Base-by-base conservation (phyloP, 2,797 vertebrate genomes). In the Myotis findleyi region DNA sequence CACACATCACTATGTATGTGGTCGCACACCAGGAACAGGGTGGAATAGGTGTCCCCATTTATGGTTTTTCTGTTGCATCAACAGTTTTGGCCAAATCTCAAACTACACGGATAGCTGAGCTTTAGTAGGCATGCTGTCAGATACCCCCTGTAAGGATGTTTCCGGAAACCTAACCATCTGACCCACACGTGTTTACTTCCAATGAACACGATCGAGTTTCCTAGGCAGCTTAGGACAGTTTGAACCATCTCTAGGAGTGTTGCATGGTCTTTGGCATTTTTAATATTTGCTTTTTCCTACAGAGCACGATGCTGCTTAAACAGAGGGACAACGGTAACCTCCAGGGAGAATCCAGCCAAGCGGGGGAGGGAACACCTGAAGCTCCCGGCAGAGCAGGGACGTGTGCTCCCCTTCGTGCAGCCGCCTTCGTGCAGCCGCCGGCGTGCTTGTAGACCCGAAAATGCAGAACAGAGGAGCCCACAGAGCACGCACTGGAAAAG, bases 221-320 rank as follows among this genome's bases (percentile, higher is more conserved):
- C 62, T 33, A 83, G 55, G n/a, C n/a, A 59, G 41, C 17, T 72
- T 57, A 87, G 23, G 66, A 83, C 8, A 62, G n/a, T 30, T 9
- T 11, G 5, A 89, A 20, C 49, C 16, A 41, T 49, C 66, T 84
- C 23, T 9, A 80, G 41, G 33, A 94, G 21, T 27, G 90, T 79
- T 25, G 1, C 1, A 21, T 23, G 23, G 25, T 72, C 38, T 49
- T 51, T 21, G 49, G 44, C 44, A 11, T 51, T 83, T 41, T 90
- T 5, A 25, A 13, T 36, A 55, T 41, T 79, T 68, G 33, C n/a
- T 25, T 62, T 79, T 88, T 64, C 38, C 51, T 71, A 36, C 9
- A 62, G n/a, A 87, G 85, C 10, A 47, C n/a, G n/a, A 38, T 36
- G 16, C n/a, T 88, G 38, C 49, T 89, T 72, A 49, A 44, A 41